phyloP scores from a whole-genome alignment of 2,888 invertebrate species.

The Thera britannica region DNA sequence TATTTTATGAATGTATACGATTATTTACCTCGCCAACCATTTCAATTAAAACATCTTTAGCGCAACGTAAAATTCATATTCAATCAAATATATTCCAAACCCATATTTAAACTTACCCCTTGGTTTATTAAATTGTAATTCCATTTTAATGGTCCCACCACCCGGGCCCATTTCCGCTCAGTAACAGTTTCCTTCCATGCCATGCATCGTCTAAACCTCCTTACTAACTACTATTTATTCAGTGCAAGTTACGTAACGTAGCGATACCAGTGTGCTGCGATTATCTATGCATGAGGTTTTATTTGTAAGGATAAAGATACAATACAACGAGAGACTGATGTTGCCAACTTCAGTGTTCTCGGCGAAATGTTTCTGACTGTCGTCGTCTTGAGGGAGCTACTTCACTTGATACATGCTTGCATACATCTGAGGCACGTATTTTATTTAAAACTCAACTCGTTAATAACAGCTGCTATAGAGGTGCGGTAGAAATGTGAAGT shows the following conservation, averaged over 20 bases:
- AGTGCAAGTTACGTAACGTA: conserved; percentile 56
- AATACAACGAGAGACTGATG: conserved; percentile 69
- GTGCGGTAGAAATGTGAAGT: too few relatives aligned
- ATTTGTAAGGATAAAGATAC: conserved; percentile 73
- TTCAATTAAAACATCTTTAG: neutral
- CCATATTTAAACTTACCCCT: conserved; percentile 22
- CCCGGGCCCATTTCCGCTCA: conserved; percentile 74
- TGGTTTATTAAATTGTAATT: conserved; percentile 52
- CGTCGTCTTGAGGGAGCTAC: neutral
- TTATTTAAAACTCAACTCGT: too few relatives aligned
- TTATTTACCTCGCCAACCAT: neutral
- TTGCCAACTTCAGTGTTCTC: conserved; percentile 42
- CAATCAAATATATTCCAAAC: conserved; percentile 25
- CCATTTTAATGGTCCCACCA: conserved; percentile 56
- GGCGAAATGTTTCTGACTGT: conserved; percentile 1
- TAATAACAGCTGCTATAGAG: too few relatives aligned
- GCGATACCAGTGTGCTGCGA: conserved; percentile 59
- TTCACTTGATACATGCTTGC: neutral
- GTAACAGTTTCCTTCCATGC: conserved; percentile 76
- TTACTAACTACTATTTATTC: conserved; percentile 39
- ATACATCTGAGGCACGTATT: too few relatives aligned
- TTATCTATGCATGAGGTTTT: conserved; percentile 77
- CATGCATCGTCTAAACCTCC: conserved; percentile 46
- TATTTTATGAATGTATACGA: too few relatives aligned
- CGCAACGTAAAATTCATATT: neutral